These are phyloP conservation scores for Callithrix jacchus DNA, from an alignment of 2,113 vertebrate genomes.

Conservation along the genomic window DNA sequence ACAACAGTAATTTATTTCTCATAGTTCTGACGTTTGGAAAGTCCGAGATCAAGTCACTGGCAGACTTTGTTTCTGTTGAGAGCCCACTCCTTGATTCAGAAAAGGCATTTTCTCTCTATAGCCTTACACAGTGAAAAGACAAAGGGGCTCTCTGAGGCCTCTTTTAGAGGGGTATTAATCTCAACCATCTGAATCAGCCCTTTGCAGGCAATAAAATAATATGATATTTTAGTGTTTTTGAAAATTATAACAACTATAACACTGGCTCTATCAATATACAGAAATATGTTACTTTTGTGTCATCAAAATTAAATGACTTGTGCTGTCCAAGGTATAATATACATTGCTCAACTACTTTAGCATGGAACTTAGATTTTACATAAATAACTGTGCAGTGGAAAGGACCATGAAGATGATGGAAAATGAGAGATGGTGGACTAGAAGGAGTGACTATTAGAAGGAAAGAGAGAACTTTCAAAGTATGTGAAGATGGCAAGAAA, in stretches of 20 bases:
- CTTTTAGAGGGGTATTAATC: not conserved
- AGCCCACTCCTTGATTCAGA: not conserved
- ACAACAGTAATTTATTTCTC: not conserved
- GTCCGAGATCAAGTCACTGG: not conserved
- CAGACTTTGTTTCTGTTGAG: not conserved
- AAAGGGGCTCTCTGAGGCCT: fast-evolving
- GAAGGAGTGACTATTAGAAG: not conserved
- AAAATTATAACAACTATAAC: not conserved
- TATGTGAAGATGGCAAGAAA: not conserved
- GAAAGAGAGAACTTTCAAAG: not conserved
- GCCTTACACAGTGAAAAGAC: fast-evolving
- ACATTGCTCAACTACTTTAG: not conserved
- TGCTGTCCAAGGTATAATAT: not conserved
- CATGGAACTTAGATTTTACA: not conserved
- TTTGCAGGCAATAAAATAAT: not conserved
- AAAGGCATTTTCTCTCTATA: not conserved
- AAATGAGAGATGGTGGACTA: not conserved
- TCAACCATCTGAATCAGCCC: not conserved
- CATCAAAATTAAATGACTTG: not conserved
- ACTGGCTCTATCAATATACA: not conserved
- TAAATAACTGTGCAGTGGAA: not conserved
- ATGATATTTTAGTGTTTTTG: not conserved
- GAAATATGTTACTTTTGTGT: not conserved
- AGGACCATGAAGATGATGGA: not conserved
- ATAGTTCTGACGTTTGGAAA: not conserved